Percentiles rank a stretch among this genome's conserved stretches.
These are phyloP conservation scores for Dolomedes plantarius DNA, from an alignment of 2,888 invertebrate species.

Conservation along the genomic window DNA sequence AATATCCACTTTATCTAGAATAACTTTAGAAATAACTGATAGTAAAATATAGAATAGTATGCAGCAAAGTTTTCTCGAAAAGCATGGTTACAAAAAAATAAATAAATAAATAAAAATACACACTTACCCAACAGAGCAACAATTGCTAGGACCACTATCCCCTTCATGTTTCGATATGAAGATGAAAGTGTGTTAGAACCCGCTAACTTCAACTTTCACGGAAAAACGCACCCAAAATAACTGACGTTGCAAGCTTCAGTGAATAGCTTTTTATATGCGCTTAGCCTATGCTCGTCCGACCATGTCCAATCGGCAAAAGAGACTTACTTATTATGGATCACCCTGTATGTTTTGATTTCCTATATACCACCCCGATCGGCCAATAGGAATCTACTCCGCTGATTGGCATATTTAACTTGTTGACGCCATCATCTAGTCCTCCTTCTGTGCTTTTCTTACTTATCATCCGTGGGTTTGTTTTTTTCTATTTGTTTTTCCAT, in stretches of 20 bases:
- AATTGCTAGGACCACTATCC: constrained; percentile 6
- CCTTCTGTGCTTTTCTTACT: constrained; percentile 23
- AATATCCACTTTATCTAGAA: no score
- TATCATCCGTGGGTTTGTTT: background rate
- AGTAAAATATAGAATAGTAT: no score
- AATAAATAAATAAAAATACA: no score
- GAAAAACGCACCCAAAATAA: constrained; percentile 56
- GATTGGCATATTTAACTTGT: constrained; percentile 61
- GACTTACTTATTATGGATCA: constrained; percentile 42
- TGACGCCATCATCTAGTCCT: constrained; percentile 39
- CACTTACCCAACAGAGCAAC: constrained; percentile 41
- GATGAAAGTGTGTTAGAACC: constrained; percentile 36
- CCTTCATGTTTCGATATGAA: constrained; percentile 34
- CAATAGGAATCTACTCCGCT: constrained; percentile 50
- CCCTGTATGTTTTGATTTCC: constrained; percentile 36
- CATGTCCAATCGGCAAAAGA: constrained; percentile 55
- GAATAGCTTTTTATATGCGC: constrained; percentile 54
- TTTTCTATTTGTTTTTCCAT: constrained; percentile 9
- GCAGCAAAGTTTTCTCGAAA: no score
- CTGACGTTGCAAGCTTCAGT: constrained; percentile 52
- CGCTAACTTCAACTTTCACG: constrained; percentile 44
- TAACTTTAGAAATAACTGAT: no score
- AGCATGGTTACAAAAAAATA: no score
- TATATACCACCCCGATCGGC: constrained; percentile 50
- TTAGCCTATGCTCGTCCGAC: constrained; percentile 24